phyloP scores from a whole-genome alignment of 2,797 vertebrate species.

The Yasuhikotakia modesta region DNA sequence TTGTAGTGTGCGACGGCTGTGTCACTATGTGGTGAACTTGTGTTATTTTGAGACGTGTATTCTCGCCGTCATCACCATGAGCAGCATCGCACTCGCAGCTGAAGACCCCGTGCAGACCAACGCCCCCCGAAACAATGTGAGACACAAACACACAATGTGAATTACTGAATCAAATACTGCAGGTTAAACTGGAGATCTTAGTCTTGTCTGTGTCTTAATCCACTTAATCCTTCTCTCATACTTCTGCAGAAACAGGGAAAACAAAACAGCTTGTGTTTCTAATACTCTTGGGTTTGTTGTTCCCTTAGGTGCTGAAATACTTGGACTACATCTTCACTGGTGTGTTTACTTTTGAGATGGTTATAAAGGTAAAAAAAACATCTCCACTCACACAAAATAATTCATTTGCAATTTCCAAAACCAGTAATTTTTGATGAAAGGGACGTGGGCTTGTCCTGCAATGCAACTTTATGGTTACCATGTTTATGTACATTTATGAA shows the following conservation, averaged over 20 bases:
- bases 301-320: conserved; percentile 90
- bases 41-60: conserved; percentile 98
- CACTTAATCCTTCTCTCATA: too few relatives aligned
- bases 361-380: conserved; percentile 88
- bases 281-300: conserved; percentile 10
- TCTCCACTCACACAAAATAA: too few relatives aligned
- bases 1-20: conserved; percentile 87
- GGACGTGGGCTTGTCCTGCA: too few relatives aligned
- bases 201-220: too few relatives aligned
- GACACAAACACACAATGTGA: conserved; percentile 62
- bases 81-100: conserved; percentile 94
- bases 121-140: conserved; percentile 89
- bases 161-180: too few relatives aligned
- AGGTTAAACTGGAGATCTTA: too few relatives aligned
- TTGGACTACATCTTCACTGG: conserved; percentile 98
- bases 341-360: conserved; percentile 99
- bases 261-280: too few relatives aligned
- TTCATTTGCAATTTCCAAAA: too few relatives aligned
- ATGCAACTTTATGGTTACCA: too few relatives aligned
- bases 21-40: conserved; percentile 95
- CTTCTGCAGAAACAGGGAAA: too few relatives aligned
- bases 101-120: conserved; percentile 91
- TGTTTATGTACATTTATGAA: too few relatives aligned
- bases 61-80: conserved; percentile 93
- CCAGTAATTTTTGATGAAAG: too few relatives aligned